Evolutionary conservation across 1,140 invertebrate species (phyloP), one percentile per base, ranked within the genome.

Genomic region (Notospermus geniculatus): DNA sequence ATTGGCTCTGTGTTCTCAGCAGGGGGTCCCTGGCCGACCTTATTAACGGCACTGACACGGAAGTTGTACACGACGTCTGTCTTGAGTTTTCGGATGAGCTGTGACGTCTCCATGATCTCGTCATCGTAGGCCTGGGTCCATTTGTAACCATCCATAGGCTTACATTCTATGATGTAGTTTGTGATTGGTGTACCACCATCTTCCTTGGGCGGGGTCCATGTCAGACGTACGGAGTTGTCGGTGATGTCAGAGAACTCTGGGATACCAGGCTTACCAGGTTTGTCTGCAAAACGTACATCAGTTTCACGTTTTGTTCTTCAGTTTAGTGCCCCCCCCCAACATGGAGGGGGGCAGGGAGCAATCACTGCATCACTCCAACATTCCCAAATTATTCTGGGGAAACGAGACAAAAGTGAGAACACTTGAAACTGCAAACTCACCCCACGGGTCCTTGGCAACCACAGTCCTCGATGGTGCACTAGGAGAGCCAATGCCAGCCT

Each of bases 21-120:
- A 13, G 94, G 89, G 63, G 91, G 89, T 72, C 96, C 93, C 80
- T 92, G 91, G 13, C 97, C 97, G 73, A 98, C 97, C 36, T 95
- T 94, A 82, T 99, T 99, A 79, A 97, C 94, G 62, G 95, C 95
- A 84, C 92, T 89, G 1, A 98, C 95, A 59, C 94, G 87, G 86
- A 98, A 98, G 62, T 98, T 92, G 77, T 98, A 99, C 28, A 92
- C 89, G 69, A 86, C 87, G 53, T 91, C 92, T n/a, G 96, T 87
- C 11, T 91, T 91, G 15, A 98, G 81, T 1, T 93, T 93, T 79
- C 93, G 92, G 0, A 95, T 92, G 19, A 88, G 89, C 76, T 92
- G 95, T 11, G 83, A 87, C 7, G 64, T 69, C 4, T 68, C 57
- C 15, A 65, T 62, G 32, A 64, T 59, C 43, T 64, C 62, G 39